Percentiles rank a stretch among this genome's conserved stretches.
These are phyloP conservation scores for Tolypeutes matacus DNA, from an alignment of 2,797 vertebrate genomes.

Conservation along the genomic window DNA sequence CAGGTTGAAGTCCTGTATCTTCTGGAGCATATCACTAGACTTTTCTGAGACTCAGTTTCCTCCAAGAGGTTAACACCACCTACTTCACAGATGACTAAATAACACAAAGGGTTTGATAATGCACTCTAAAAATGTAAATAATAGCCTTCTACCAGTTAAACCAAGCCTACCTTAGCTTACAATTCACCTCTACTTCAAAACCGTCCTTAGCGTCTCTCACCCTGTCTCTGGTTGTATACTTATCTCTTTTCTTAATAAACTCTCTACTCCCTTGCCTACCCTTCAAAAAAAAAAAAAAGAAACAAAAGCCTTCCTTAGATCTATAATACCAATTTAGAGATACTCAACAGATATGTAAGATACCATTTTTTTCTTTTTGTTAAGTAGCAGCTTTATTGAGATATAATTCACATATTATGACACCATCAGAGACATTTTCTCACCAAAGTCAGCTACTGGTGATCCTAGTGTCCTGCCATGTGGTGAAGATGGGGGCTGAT, in stretches of 20 bases:
- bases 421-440: no score
- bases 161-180: background rate
- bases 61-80: background rate
- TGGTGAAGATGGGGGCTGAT: no score
- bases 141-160: background rate
- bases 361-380: background rate
- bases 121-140: background rate
- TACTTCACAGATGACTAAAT: background rate
- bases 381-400: background rate
- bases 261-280: no score
- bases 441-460: no score
- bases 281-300: no score
- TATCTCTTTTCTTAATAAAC: no score
- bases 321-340: background rate
- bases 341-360: background rate
- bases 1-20: background rate
- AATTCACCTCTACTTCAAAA: background rate
- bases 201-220: background rate
- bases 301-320: background rate
- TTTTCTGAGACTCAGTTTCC: conserved; percentile 1
- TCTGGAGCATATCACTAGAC: background rate
- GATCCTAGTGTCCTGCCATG: no score
- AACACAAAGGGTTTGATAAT: background rate
- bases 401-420: background rate
- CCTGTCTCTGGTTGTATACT: no score